A percentile compares a stretch with the other conserved stretches of the same genome.
Evolutionary conservation across 1,140 invertebrate genomes (phyloP).

Genomic region (Tyrophagus putrescentiae): DNA sequence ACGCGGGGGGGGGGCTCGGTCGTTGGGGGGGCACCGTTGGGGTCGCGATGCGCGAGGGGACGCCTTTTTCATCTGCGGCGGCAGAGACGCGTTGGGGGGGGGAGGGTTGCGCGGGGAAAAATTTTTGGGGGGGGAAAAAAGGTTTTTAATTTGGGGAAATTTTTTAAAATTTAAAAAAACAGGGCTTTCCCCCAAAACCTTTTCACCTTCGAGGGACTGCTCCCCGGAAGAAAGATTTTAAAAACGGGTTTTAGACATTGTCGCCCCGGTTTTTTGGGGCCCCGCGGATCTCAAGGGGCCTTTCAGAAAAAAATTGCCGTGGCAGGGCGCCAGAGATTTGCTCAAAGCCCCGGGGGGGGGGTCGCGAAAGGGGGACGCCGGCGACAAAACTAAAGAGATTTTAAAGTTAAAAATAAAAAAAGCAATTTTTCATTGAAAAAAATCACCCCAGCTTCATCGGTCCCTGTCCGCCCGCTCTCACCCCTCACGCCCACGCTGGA

Average conservation of each 20-base stretch:
- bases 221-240: conserved; percentile 38
- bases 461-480: conserved; percentile 72
- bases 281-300: conserved; percentile 70
- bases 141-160: not conserved
- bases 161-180: conserved; percentile 1
- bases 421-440: too few relatives aligned
- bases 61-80: conserved; percentile 81
- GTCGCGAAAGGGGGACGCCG: conserved; percentile 53
- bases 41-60: conserved; percentile 76
- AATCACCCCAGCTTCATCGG: conserved; percentile 75
- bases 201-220: conserved; percentile 34
- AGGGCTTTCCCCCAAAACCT: conserved; percentile 31
- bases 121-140: conserved; percentile 13
- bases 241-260: conserved; percentile 36
- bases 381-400: conserved; percentile 41
- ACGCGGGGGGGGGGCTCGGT: conserved; percentile 82
- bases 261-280: conserved; percentile 54
- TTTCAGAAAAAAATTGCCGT: conserved; percentile 70
- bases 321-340: conserved; percentile 93
- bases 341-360: conserved; percentile 89
- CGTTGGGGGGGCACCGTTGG: conserved; percentile 80
- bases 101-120: conserved; percentile 85
- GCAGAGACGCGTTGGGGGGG: conserved; percentile 70
- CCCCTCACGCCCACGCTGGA: conserved; percentile 79
- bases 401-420: too few relatives aligned